phyloP scores from a whole-genome alignment of 2,888 invertebrate species.

The Pollenia amentaria region DNA sequence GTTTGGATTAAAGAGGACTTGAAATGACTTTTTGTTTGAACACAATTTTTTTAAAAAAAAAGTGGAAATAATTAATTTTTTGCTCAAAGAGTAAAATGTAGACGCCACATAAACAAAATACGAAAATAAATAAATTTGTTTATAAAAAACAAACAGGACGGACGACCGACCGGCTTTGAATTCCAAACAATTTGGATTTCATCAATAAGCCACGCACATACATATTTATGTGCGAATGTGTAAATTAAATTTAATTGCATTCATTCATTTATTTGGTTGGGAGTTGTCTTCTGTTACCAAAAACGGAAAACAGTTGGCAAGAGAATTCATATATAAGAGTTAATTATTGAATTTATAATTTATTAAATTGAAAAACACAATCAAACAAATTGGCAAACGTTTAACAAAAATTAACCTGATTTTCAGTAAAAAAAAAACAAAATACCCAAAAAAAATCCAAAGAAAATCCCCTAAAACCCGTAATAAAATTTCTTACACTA shows the following conservation, averaged over 20 bases:
- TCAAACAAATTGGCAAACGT: neutral
- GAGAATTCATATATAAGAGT: neutral
- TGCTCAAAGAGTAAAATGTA: slow-evolving; percentile 2
- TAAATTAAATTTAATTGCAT: neutral
- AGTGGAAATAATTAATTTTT: no score
- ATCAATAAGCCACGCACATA: neutral
- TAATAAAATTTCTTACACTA: no score
- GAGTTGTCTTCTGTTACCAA: slow-evolving; percentile 5
- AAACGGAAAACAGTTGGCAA: slow-evolving; percentile 13
- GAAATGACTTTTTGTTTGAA: no score
- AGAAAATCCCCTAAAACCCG: neutral
- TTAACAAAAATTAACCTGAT: neutral
- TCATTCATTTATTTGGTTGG: neutral
- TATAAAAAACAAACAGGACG: slow-evolving; percentile 9
- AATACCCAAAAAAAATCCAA: neutral
- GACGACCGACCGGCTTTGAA: neutral
- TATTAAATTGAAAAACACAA: neutral
- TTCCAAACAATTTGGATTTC: neutral
- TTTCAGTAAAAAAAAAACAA: neutral
- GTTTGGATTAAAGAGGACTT: no score
- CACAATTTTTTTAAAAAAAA: no score
- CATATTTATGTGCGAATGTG: neutral
- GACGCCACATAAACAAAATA: slow-evolving; percentile 23
- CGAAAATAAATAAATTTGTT: neutral
- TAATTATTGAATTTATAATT: neutral